Evolutionary conservation across 2,797 vertebrate species (phyloP), one percentile per base, ranked within the genome.

Genomic region (Coregonus suidteri): DNA sequence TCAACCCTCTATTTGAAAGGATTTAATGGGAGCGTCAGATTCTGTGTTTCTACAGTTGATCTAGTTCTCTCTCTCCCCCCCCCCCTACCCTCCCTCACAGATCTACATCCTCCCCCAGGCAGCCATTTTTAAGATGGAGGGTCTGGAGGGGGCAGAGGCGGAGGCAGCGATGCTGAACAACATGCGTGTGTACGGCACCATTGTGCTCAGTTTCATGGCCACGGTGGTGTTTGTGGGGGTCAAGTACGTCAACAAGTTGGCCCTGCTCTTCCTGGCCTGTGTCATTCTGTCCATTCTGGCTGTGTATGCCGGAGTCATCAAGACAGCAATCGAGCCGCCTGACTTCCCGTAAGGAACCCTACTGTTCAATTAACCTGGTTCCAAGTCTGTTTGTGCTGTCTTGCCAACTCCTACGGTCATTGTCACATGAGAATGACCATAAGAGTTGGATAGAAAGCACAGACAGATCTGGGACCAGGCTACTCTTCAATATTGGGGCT

Each of bases 211-310:
- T 87, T 94, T 96, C 80, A 99, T 99, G 98, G 90, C 97, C 64
- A 90, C 97, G 0, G 95, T 99, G 31, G 98, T 99, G 64, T 99
- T 99, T 0, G 98, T 99, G 73, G 98, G 98, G 0, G 98, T 99
- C 56, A 99, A 97, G 84, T 99, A 99, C 0, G 98, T 99, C 85
- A 99, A 99, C 92, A 99, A 99, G 90, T 95, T 99, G 81, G 98
- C 98, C 0, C 88, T 99, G 81, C 93, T 98, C 81, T 99, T 99
- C 92, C 92, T 99, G 87, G 97, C 97, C 77, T 99, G 98, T 4
- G 98, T 99, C 90, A 96, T 99, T 87, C 94, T 99, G 77, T 99
- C 98, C 84, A 99, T 99, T 86, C 56, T 99, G 2, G 93, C 98
- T 62, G 97, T 99, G 88, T 99, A 99, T 0, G 97, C 95, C 0